These are phyloP conservation scores for Crematogaster levior DNA, from an alignment of 2,888 invertebrate species.

Conservation along the genomic window DNA sequence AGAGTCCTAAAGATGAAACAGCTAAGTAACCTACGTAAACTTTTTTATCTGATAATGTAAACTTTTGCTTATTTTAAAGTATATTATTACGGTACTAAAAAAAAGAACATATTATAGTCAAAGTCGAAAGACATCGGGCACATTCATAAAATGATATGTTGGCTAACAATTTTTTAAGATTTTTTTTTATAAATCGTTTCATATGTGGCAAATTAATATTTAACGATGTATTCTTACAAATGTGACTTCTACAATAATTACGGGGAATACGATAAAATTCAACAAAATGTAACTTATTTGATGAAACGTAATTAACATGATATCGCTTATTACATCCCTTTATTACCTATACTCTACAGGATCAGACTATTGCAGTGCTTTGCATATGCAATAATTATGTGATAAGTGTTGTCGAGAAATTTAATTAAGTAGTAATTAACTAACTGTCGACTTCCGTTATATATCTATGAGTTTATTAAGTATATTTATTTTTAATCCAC, in stretches of 20 bases:
- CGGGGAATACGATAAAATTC: not conserved
- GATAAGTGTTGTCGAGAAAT: not conserved
- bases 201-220: not conserved
- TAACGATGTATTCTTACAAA: not conserved
- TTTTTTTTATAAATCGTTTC: not conserved
- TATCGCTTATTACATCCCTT: not conserved
- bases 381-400: not conserved
- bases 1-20: slow-evolving; percentile 72
- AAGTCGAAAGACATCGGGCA: slow-evolving; percentile 12
- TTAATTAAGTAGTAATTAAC: not conserved
- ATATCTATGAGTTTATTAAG: slow-evolving; percentile 8
- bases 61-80: slow-evolving; percentile 64
- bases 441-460: not conserved
- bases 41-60: slow-evolving; percentile 67
- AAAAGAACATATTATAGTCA: slow-evolving; percentile 54
- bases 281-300: not conserved
- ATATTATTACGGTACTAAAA: slow-evolving; percentile 57
- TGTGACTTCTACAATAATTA: not conserved
- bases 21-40: slow-evolving; percentile 77
- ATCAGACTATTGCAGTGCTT: not conserved
- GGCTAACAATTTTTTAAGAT: slow-evolving; percentile 22
- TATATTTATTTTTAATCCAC: no score
- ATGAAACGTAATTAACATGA: not conserved
- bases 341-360: not conserved
- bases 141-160: slow-evolving; percentile 47